Evolutionary conservation across 2,797 vertebrate genomes (phyloP).

Genomic region (Octomys mimax): DNA sequence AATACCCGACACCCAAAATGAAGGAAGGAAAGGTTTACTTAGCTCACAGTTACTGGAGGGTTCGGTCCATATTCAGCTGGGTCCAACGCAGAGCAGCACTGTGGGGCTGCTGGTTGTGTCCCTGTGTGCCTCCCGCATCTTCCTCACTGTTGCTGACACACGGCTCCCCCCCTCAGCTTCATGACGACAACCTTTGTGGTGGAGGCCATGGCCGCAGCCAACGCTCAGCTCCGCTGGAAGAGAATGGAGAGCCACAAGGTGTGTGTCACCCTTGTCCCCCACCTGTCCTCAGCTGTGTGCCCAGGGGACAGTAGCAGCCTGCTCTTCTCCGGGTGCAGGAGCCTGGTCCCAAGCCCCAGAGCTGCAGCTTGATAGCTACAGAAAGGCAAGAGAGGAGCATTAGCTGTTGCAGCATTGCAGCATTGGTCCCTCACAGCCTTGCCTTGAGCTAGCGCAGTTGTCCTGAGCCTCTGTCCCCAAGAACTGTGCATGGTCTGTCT

Average conservation of each 20-base stretch:
- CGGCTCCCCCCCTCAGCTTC: slow-evolving; percentile 90
- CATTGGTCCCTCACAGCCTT: accelerated
- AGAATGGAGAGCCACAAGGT: slow-evolving; percentile 96
- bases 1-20: too few relatives aligned
- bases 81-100: not conserved
- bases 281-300: not conserved
- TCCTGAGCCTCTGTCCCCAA: not conserved
- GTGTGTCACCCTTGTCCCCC: not conserved
- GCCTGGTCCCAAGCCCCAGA: not conserved
- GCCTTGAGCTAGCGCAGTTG: not conserved
- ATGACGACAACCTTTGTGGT: slow-evolving; percentile 99
- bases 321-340: accelerated
- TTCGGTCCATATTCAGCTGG: too few relatives aligned
- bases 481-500: not conserved
- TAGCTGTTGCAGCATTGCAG: accelerated
- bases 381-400: not conserved
- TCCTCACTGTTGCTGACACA: not conserved
- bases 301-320: accelerated
- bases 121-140: not conserved
- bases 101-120: not conserved
- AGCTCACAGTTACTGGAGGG: too few relatives aligned
- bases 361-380: not conserved
- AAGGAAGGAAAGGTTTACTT: too few relatives aligned
- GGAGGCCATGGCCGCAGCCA: slow-evolving; percentile 98
- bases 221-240: slow-evolving; percentile 97